Evolutionary conservation across 2,888 invertebrate species (phyloP), one percentile per base, ranked within the genome.

Genomic region (Drosophila nigricruria): DNA sequence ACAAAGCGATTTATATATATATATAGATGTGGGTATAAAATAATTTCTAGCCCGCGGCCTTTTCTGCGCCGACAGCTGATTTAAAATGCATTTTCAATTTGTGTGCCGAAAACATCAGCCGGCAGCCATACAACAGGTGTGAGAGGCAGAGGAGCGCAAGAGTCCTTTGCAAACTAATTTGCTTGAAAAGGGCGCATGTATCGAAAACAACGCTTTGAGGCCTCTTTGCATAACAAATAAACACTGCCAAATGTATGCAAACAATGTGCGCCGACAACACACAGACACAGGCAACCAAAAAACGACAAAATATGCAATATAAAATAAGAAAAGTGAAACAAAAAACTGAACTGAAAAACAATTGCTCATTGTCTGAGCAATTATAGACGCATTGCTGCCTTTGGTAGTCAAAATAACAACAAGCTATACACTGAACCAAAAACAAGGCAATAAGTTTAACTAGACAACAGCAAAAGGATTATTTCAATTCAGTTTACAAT

Each of bases 31-130:
- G 20, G 42, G 42, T 42, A 73, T 74, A 64, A 73, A 83, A 86
- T 88, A 79, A 83, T 83, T 76, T 87, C 73, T 89, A 83, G 87
- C 86, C 87, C 50, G 67, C 71, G 87, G 86, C 57, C 20, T 56
- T 66, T 80, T 57, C 25, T 66, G 43, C 47, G 71, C 59, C 85
- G 65, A 50, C 71, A 80, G 72, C 86, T 90, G 89, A 90, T 87
- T 90, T 87, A 88, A 87, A 87, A 87, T 87, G 86, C 86, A 87
- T 83, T 88, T 86, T 89, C 86, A 86, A 89, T 89, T 89, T 79
- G 77, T 74, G 69, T 40, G 59, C 34, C 61, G 49, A 75, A 64
- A 61, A 34, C 12, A 25, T 16, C 36, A 43, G 25, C 34, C 25
- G 16, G 23, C 36, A 32, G 36, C 6, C 23, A 14, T 12, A n/a